phyloP scores from a whole-genome alignment of 2,888 invertebrate species.

The Mylabris sibirica region DNA sequence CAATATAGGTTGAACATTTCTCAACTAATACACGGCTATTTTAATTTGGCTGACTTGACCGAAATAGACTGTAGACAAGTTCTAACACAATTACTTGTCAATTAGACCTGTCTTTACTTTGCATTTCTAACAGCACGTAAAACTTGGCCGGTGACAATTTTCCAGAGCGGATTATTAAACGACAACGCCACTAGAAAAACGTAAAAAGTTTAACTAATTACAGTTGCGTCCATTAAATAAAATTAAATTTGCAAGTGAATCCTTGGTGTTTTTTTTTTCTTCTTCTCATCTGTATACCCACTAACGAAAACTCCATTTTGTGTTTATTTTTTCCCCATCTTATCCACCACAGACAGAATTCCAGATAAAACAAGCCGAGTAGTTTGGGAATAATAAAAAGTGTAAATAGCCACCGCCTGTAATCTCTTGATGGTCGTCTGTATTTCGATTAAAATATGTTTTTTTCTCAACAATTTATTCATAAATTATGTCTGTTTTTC shows the following conservation, averaged over 20 bases:
- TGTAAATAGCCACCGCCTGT: not conserved
- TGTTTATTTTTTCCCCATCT: not conserved
- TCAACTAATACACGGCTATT: no score
- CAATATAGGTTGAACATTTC: not conserved
- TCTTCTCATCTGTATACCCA: not conserved
- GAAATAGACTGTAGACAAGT: no score
- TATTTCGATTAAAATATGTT: slow-evolving; percentile 6
- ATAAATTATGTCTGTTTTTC: not conserved
- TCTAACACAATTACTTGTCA: not conserved
- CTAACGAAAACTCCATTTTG: not conserved
- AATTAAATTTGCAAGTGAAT: slow-evolving; percentile 10
- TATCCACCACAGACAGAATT: not conserved
- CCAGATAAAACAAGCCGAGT: not conserved
- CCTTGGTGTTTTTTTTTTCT: not conserved
- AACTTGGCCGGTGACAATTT: not conserved
- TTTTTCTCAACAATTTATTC: no score
- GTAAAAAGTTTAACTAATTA: not conserved
- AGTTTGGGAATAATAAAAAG: not conserved
- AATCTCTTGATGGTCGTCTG: not conserved
- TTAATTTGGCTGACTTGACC: no score
- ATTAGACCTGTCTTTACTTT: not conserved
- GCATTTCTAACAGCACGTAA: no score
- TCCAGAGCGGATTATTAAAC: not conserved
- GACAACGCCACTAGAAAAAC: not conserved
- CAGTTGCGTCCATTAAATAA: not conserved